Percentiles rank a stretch among this genome's conserved stretches.
Evolutionary conservation across 2,888 invertebrate genomes (phyloP).

Genomic region (Plebejus melissa): DNA sequence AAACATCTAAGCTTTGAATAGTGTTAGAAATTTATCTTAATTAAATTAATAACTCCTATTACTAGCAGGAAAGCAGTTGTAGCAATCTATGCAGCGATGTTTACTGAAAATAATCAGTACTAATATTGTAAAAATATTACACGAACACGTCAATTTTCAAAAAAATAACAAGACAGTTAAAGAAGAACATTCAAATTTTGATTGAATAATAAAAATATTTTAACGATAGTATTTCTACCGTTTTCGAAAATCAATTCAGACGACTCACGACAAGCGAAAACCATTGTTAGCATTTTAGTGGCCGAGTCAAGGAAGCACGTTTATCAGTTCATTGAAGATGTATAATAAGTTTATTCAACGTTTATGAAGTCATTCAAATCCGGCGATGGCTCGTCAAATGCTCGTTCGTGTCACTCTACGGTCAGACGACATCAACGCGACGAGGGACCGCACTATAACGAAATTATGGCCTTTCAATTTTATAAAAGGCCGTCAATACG

Average conservation of each 20-base stretch:
- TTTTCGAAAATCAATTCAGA: conserved; percentile 1
- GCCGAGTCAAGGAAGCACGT: conserved; percentile 20
- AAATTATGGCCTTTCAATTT: conserved; percentile 45
- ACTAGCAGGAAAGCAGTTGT: background rate
- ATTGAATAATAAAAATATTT: background rate
- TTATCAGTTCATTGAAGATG: conserved; percentile 38
- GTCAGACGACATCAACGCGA: conserved; percentile 58
- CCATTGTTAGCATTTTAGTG: conserved; percentile 19
- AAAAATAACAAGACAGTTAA: background rate
- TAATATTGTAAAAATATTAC: background rate
- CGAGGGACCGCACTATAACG: conserved; percentile 43
- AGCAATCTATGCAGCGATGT: background rate
- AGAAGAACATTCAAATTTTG: background rate
- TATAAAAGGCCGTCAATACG: background rate
- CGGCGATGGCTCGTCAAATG: conserved; percentile 51
- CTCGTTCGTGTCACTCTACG: conserved; percentile 66
- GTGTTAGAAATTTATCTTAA: background rate
- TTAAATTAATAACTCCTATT: background rate
- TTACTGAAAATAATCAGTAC: background rate
- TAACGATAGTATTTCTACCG: background rate
- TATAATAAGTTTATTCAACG: conserved; percentile 56
- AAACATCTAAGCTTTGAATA: no score
- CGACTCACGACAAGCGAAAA: background rate
- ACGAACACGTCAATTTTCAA: background rate
- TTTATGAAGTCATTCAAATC: conserved; percentile 49